A percentile compares a stretch with the other conserved stretches of the same genome.
Evolutionary conservation across 2,888 invertebrate genomes (phyloP).

Genomic region (Villa cingulata): DNA sequence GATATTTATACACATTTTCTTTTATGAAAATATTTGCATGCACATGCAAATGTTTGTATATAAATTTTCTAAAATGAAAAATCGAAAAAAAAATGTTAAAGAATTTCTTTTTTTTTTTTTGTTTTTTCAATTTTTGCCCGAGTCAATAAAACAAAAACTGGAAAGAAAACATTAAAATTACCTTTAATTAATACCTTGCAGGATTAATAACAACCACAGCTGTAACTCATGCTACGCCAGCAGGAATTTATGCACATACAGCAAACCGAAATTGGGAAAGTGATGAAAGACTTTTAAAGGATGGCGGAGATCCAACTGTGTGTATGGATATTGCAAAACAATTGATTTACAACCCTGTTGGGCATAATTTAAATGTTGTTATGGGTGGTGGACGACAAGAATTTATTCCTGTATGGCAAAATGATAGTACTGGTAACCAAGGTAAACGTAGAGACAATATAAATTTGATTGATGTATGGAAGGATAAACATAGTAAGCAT

Average conservation of each 20-base stretch:
- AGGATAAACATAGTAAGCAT: slow-evolving; percentile 28
- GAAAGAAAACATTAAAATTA: not conserved
- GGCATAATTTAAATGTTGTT: slow-evolving; percentile 56
- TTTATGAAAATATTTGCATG: not conserved
- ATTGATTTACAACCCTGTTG: slow-evolving; percentile 50
- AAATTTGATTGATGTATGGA: slow-evolving; percentile 57
- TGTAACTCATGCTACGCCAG: slow-evolving; percentile 68
- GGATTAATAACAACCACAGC: slow-evolving; percentile 63
- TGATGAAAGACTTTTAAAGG: slow-evolving; percentile 43
- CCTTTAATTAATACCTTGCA: slow-evolving; percentile 15
- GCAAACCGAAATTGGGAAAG: slow-evolving; percentile 62
- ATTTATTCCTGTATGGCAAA: slow-evolving; percentile 44
- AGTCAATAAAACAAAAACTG: too few species aligned
- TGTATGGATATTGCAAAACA: slow-evolving; percentile 65
- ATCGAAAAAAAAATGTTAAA: not conserved
- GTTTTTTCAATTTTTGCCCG: too few species aligned
- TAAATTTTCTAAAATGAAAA: not conserved
- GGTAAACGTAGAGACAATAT: slow-evolving; percentile 45
- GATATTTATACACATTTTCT: not conserved
- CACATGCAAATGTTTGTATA: too few species aligned
- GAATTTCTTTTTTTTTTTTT: too few species aligned
- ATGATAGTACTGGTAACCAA: slow-evolving; percentile 39
- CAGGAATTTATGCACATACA: slow-evolving; percentile 59
- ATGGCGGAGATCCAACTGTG: slow-evolving; percentile 36
- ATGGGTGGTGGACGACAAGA: slow-evolving; percentile 62